Conservation (phyloP, 2,888 invertebrate genomes). For the Nomada ruficornis region DNA sequence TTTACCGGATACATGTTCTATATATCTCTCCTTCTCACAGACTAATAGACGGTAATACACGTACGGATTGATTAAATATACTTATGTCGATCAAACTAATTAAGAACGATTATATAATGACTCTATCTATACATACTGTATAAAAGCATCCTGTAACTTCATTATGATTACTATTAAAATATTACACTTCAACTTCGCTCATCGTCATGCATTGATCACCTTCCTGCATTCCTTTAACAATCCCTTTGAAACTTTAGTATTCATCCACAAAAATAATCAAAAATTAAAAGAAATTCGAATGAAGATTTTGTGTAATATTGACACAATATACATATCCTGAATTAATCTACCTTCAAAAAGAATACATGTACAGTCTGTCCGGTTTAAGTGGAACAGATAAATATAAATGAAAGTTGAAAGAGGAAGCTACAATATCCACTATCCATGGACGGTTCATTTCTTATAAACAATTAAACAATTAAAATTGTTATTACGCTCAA, state of each 20-base stretch:
- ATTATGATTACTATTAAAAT: slow-evolving; percentile 83
- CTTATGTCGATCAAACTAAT: slow-evolving; percentile 77
- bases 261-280: no score
- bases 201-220: slow-evolving; percentile 18
- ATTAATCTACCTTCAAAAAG: no score
- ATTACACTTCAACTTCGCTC: slow-evolving; percentile 74
- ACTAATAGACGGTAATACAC: slow-evolving; percentile 77
- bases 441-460: no score
- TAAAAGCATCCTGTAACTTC: slow-evolving; percentile 83
- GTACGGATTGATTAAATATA: slow-evolving; percentile 79
- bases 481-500: no score
- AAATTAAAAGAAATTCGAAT: no score
- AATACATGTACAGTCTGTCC: no score
- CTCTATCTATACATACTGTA: slow-evolving; percentile 84
- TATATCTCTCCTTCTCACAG: slow-evolving; percentile 67
- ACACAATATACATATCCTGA: no score
- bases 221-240: neutral
- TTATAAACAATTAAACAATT: no score
- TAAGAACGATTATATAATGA: slow-evolving; percentile 80
- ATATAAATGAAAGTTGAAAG: no score
- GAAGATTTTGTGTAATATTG: no score
- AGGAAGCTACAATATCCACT: no score
- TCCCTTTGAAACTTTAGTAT: neutral
- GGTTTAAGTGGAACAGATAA: no score
- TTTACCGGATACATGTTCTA: slow-evolving; percentile 65